A percentile compares a stretch with the other conserved stretches of the same genome.
Conservation (phyloP, 2,113 vertebrate genomes). For the Peromyscus maniculatus region DNA sequence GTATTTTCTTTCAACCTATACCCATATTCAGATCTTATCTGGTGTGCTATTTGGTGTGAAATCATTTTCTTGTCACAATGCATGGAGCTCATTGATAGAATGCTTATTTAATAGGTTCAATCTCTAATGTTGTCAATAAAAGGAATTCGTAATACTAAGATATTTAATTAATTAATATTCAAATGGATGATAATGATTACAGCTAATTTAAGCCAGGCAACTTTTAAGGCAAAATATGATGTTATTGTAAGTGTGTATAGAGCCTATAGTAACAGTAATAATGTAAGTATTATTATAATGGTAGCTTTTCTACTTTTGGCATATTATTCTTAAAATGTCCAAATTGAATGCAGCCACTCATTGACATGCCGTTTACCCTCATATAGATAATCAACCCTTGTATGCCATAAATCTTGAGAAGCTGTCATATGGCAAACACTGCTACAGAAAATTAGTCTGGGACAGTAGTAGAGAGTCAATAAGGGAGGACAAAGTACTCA, state of each 20-base stretch:
- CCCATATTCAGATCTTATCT: background rate
- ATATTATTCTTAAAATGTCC: background rate
- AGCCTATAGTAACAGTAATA: background rate
- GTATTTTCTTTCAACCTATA: background rate
- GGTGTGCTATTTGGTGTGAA: conserved; percentile 2
- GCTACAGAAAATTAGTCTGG: background rate
- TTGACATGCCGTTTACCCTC: background rate
- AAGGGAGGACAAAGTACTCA: background rate
- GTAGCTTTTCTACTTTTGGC: background rate
- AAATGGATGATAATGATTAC: background rate
- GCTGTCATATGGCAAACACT: background rate
- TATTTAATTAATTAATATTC: background rate
- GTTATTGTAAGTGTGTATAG: background rate
- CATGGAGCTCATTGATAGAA: too few species aligned
- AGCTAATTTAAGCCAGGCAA: conserved; percentile 3
- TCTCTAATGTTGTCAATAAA: background rate
- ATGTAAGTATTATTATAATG: background rate
- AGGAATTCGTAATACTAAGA: background rate
- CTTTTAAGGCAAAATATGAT: background rate
- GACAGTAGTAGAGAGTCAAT: background rate
- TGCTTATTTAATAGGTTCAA: too few species aligned
- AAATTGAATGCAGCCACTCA: background rate
- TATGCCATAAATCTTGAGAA: background rate
- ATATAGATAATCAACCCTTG: background rate
- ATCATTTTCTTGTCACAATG: background rate